A percentile compares a stretch with the other conserved stretches of the same genome.
phyloP scores from a whole-genome alignment of 2,113 vertebrate species.

The Zingel zingel region DNA sequence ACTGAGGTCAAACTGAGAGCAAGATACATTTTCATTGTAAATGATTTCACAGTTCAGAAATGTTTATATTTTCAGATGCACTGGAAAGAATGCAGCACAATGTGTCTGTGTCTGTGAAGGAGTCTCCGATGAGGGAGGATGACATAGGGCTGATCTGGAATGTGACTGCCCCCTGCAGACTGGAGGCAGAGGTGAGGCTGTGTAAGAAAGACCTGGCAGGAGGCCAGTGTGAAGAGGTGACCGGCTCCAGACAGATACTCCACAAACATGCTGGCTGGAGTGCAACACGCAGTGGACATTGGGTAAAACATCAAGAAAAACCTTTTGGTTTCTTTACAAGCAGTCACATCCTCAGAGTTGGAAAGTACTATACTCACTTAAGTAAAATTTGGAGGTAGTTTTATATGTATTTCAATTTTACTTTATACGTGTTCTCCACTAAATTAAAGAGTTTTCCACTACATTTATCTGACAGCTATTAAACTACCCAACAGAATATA shows the following conservation, averaged over 20 bases:
- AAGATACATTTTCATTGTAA: background rate
- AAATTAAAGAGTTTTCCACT: background rate
- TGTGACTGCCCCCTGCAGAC: slow-evolving; percentile 76
- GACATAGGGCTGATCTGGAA: slow-evolving; percentile 71
- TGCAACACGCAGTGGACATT: slow-evolving; percentile 8
- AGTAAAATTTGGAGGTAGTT: background rate
- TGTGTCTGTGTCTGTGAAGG: slow-evolving; percentile 66
- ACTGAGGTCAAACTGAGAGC: background rate
- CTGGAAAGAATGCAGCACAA: slow-evolving; percentile 67
- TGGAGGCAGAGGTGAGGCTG: slow-evolving; percentile 80
- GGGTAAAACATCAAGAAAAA: slow-evolving; percentile 59
- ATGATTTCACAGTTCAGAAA: background rate
- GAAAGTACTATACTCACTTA: background rate
- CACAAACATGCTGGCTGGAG: slow-evolving; percentile 55
- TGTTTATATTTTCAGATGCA: slow-evolving; percentile 26
- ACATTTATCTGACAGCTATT: background rate
- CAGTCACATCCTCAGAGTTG: background rate
- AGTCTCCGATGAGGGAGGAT: slow-evolving; percentile 5
- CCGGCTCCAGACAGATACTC: slow-evolving; percentile 59
- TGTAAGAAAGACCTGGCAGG: slow-evolving; percentile 66
- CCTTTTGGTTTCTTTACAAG: background rate
- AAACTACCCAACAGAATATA: background rate
- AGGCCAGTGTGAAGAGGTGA: slow-evolving; percentile 69
- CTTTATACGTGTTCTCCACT: background rate
- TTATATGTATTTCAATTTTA: background rate